Evolutionary conservation across 2,888 invertebrate genomes (phyloP).

Genomic region (Andricus quercusramuli): DNA sequence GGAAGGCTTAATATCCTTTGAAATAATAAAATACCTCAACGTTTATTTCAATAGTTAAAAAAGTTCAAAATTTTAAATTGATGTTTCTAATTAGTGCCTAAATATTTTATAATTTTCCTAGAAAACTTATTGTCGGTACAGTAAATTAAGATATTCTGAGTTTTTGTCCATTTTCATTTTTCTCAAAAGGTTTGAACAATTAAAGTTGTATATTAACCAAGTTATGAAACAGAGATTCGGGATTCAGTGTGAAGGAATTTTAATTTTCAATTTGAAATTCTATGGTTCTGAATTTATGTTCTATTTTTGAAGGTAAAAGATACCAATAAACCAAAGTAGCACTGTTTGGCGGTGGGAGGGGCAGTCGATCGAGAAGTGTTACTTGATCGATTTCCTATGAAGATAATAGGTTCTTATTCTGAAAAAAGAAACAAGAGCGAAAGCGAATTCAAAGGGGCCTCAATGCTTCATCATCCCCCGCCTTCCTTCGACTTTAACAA

Average conservation of each 20-base stretch:
- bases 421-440: conserved; percentile 38
- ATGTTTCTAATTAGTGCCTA: too few relatives aligned
- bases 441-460: conserved; percentile 49
- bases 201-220: neutral
- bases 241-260: neutral
- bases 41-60: too few relatives aligned
- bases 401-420: conserved; percentile 50
- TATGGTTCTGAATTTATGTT: neutral
- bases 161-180: too few relatives aligned
- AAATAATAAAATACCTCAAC: too few relatives aligned
- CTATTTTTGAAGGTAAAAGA: neutral
- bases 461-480: conserved; percentile 44
- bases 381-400: conserved; percentile 47
- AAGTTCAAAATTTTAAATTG: too few relatives aligned
- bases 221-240: neutral
- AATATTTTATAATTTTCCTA: too few relatives aligned
- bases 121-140: too few relatives aligned
- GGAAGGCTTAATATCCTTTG: too few relatives aligned
- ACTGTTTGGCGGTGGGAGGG: conserved; percentile 31
- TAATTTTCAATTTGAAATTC: conserved; percentile 18
- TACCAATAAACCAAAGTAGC: conserved; percentile 29
- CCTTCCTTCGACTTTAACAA: conserved; percentile 56
- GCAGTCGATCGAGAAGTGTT: conserved; percentile 44
- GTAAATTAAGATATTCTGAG: too few relatives aligned
- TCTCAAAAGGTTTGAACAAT: too few relatives aligned